Base-by-base conservation (phyloP, 64 coral and sea anemone genomes). In the Actinia equina region DNA sequence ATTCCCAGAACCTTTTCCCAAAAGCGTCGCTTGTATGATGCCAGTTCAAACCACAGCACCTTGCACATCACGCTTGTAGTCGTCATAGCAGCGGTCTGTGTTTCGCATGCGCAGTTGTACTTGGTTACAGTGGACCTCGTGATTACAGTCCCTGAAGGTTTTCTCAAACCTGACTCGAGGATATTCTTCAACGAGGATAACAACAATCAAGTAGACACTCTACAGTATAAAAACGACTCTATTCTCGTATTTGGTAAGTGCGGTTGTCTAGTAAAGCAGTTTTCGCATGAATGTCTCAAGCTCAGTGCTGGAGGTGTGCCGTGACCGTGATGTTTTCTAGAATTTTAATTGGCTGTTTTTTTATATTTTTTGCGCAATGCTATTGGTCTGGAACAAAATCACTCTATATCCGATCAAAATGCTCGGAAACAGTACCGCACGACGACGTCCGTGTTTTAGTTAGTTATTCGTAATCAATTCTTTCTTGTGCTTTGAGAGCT, bases 211-310 rank as follows among this genome's bases (percentile, higher is more conserved):
- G 25, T 92, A 4, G 63, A 52, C 45, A 58, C 69, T 17, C 45
- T 43, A 18, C 65, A 86, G 6, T 86, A 80, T 22, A 92, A 77
- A 10, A 77, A 25, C 18, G 12, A 58, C 5, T 87, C 60, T 20
- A 43, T 92, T 59, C 22, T 13, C 37, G 46, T 92, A 54, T 92
- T 71, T 74, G 90, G 90, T 92, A 22, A 91, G 89, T n/a, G n/a
- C n/a, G n/a, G n/a, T n/a, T n/a, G n/a, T n/a, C n/a, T n/a, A n/a
- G n/a, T n/a, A n/a, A n/a, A n/a, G n/a, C n/a, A n/a, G n/a, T n/a
- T n/a, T n/a, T n/a, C n/a, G n/a, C n/a, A n/a, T 37, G 30, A 37
- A 37, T 37, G 30, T 37, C 30, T 0, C 0, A 37, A 37, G 30
- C 30, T 37, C 30, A 37, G 30, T 37, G 30, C 30, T 37, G 30